Percentiles rank a stretch among this genome's conserved stretches.
Evolutionary conservation across 2,888 invertebrate species (phyloP).

Genomic region (Ophonus ardosiacus): DNA sequence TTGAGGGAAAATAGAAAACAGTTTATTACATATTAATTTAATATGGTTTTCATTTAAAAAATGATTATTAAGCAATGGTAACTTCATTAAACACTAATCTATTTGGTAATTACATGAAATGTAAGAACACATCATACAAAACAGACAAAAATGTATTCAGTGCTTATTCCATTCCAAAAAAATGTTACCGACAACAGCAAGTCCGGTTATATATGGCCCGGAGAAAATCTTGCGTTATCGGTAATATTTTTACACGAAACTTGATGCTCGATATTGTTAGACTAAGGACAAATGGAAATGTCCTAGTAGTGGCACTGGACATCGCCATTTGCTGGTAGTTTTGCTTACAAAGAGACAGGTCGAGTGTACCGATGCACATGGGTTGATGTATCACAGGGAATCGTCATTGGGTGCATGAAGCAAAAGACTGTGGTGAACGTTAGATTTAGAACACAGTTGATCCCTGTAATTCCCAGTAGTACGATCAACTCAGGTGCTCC

Average conservation of each 20-base stretch:
- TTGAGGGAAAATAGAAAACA: slow-evolving; percentile 65
- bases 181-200: slow-evolving; percentile 49
- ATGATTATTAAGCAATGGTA: slow-evolving; percentile 76
- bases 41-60: slow-evolving; percentile 76
- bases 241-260: slow-evolving; percentile 56
- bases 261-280: slow-evolving; percentile 47
- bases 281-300: slow-evolving; percentile 56
- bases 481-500: slow-evolving; percentile 61
- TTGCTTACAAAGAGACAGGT: slow-evolving; percentile 45
- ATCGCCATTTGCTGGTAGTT: slow-evolving; percentile 47
- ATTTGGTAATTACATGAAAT: slow-evolving; percentile 74
- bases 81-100: slow-evolving; percentile 75
- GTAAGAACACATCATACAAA: slow-evolving; percentile 69
- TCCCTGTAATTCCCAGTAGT: slow-evolving; percentile 58
- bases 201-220: background rate
- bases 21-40: slow-evolving; percentile 71
- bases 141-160: slow-evolving; percentile 64
- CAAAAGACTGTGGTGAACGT: slow-evolving; percentile 56
- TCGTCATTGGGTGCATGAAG: slow-evolving; percentile 56
- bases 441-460: slow-evolving; percentile 57
- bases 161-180: slow-evolving; percentile 61
- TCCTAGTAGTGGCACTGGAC: background rate
- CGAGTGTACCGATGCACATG: slow-evolving; percentile 56
- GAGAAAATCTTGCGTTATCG: slow-evolving; percentile 33
- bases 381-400: slow-evolving; percentile 61